Evolutionary conservation across 2,797 vertebrate species (phyloP).

Genomic region (Ceryle rudis): DNA sequence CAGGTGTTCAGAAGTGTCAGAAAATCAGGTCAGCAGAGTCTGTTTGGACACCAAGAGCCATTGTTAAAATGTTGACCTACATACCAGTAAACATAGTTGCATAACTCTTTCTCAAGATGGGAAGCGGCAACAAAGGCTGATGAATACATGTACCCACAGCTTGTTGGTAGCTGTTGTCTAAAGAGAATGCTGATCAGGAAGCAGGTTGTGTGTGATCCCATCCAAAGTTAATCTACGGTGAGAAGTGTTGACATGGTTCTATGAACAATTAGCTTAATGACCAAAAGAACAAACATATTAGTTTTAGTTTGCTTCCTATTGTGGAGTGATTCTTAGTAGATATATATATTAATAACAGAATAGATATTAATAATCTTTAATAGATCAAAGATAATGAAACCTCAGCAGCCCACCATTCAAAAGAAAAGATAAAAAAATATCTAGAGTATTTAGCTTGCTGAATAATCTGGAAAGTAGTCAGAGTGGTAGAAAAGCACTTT

Average conservation of each 20-base stretch:
- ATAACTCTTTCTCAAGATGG: neutral
- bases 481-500: neutral
- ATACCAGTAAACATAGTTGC: neutral
- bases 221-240: neutral
- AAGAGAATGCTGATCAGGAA: neutral
- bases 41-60: neutral
- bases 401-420: neutral
- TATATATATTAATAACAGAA: neutral
- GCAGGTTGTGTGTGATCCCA: neutral
- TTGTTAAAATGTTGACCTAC: conserved; percentile 27
- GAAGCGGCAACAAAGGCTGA: neutral
- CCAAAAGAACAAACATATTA: neutral
- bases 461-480: neutral
- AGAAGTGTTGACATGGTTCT: neutral
- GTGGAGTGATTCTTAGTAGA: neutral
- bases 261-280: neutral
- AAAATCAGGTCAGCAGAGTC: conserved; percentile 13
- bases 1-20: neutral
- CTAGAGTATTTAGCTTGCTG: neutral
- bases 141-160: neutral
- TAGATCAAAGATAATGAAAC: neutral
- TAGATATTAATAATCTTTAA: neutral
- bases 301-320: neutral
- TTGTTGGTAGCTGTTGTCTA: neutral
- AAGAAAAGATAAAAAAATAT: neutral